Evolutionary conservation across 2,888 invertebrate species (phyloP), one percentile per base, ranked within the genome.

Genomic region (Drosophila pseudotalamancana): DNA sequence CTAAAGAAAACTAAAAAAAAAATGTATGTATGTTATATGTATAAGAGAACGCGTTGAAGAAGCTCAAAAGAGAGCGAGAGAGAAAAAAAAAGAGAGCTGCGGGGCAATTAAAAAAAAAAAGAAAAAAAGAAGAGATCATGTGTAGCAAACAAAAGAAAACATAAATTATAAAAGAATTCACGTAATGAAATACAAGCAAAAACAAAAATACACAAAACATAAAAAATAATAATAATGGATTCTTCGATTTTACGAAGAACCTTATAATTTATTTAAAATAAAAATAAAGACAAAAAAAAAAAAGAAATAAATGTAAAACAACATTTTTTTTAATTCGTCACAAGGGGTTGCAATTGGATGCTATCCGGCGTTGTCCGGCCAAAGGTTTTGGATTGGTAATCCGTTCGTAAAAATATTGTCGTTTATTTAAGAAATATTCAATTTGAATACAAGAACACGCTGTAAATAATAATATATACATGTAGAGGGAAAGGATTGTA

Each of bases 241-340:
- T 76, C 88, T 90, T 90, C 89, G 89, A 90, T 90, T 90, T 90
- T 90, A 89, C 84, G 90, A 90, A 90, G 90, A 78, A 78, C 81
- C 86, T 77, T 73, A 83, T 87, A 85, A 89, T 88, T 87, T 85
- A 89, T 87, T 87, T 77, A 78, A 88, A 87, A 77, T 68, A 82
- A 82, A 84, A 80, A 71, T 68, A 66, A 73, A 71, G 37, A 79
- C 68, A 76, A 65, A 65, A 67, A 69, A 77, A 66, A 74, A 65
- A 64, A 63, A 70, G 77, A 69, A 73, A 76, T 72, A 59, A 60
- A 31, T 49, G 37, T 65, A 72, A 76, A 81, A 9, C 54, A 50
- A n/a, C n/a, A 2, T n/a, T 27, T 29, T 29, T 8, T 21, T 50
- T 27, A 46, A 11, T 46, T 32, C 18, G 23, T 42, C 6, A 6